Evolutionary conservation across 1,140 invertebrate species (phyloP), one percentile per base, ranked within the genome.

Genomic region (Berghia stephanieae): DNA sequence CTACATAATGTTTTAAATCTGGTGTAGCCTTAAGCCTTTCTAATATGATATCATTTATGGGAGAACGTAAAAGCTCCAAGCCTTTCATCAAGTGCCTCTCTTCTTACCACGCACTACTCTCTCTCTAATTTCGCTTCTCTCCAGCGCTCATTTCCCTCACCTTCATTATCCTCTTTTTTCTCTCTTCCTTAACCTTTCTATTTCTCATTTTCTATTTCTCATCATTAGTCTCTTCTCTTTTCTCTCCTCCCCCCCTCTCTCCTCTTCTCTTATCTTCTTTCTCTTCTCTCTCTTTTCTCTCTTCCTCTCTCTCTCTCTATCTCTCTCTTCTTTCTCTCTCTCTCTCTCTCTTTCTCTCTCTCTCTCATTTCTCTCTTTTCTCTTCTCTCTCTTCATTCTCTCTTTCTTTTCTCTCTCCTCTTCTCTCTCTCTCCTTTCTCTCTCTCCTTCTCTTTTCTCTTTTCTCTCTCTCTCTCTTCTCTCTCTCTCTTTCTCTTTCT

Each of bases 321-420:
- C 21, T 60, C 21, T 6, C 55, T 6, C 55, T 21, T 60, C 55
- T 21, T 60, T 21, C 55, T n/a, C n/a, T 63, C 27, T 63, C 10
- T 63, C 57, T 63, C 57, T 63, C 57, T 63, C 10, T 71, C 69
- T 71, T n/a, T 71, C 69, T 71, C 38, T 71, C 69, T 71, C 40
- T 71, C 38, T 71, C 69, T 46, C 69, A n/a, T n/a, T n/a, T n/a
- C n/a, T 60, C 55, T 60, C 55, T 60, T 31, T 60, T 31, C 21
- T 31, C 34, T 31, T 43, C 38, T 71, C 69, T 71, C 69, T 71
- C 36, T 57, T n/a, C 21, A 5, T 2, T 40, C 24, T 18, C 55
- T 36, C 6, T 74, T 34, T n/a, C n/a, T 24, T 24, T n/a, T 49
- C 18, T 42, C 38, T 27, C 36, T 42, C 57, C 42, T 21, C 42